Evolutionary conservation across 2,797 vertebrate species (phyloP), one percentile per base, ranked within the genome.

Genomic region (Alcedo atthis): DNA sequence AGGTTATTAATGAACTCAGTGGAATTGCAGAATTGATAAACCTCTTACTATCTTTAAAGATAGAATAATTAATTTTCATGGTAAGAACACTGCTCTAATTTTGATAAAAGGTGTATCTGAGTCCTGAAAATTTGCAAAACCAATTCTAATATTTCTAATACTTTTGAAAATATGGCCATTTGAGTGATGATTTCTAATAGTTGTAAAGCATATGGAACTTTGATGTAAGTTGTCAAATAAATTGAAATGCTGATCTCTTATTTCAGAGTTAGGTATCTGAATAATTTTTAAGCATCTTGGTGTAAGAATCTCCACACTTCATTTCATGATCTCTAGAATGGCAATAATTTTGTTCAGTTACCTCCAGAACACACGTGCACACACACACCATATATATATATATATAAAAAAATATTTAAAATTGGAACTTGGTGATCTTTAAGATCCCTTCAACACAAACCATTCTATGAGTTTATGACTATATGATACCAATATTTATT

Each of bases 331-430:
- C 10, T 49, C 35, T 63, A 30, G 25, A 63, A 85, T 26, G 20
- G 5, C 32, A 90, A 15, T 30, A 79, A 61, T 62, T 26, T 28
- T 82, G 20, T 22, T 87, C 53, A 54, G 59, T 53, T 84, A 55
- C 11, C 20, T 68, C 25, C 35, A 73, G 71, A 15, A 9, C 4
- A 14, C 5, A 5, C 3, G 3, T 24, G 17, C 0, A 1, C 13
- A 37, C 13, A 24, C 15, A 24, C 16, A 10, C n/a, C 21, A 46
- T 13, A 48, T 48, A 24, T 9, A 15, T 5, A 15, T 15, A 32
- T 32, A 5, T 21, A 87, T 85, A n/a, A n/a, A n/a, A n/a, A n/a
- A n/a, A 28, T 17, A 70, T 59, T 61, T 55, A 54, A 68, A 80
- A 64, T 53, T 53, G 28, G 15, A 30, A 30, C 51, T 53, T 9